Evolutionary conservation across 2,113 vertebrate genomes (phyloP).

Genomic region (Poeciliopsis retropinna): DNA sequence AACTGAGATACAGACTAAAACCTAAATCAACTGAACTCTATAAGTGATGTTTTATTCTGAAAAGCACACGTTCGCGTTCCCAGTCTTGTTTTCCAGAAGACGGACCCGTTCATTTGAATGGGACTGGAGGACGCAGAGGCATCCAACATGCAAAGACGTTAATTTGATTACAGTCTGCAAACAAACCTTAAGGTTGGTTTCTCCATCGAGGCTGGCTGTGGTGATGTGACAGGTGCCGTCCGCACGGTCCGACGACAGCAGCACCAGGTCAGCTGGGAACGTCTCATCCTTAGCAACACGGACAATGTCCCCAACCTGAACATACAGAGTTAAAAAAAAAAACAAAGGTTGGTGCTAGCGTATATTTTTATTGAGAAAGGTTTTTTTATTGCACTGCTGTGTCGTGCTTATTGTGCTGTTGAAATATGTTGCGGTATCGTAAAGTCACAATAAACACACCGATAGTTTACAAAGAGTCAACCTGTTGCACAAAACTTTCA

Average conservation of each 20-base stretch:
- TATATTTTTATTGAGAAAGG: background rate
- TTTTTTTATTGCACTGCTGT: too few species aligned
- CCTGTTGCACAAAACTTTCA: background rate
- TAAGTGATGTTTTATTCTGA: too few species aligned
- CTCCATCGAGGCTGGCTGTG: slow-evolving; percentile 95
- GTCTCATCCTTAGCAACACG: slow-evolving; percentile 99
- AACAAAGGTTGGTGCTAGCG: background rate
- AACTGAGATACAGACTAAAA: too few species aligned
- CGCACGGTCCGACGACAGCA: slow-evolving; percentile 91
- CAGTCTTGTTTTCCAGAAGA: background rate
- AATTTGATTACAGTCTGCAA: background rate
- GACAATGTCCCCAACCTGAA: slow-evolving; percentile 96
- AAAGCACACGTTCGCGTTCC: background rate
- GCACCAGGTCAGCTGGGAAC: slow-evolving; percentile 93
- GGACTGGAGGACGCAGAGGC: rapidly evolving
- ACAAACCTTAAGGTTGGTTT: slow-evolving; percentile 95
- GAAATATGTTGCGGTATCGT: too few species aligned
- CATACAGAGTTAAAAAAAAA: slow-evolving; percentile 13
- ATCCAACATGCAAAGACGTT: background rate
- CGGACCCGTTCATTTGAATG: background rate
- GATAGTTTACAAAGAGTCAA: background rate
- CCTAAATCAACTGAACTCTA: too few species aligned
- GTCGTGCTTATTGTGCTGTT: too few species aligned
- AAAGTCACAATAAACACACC: background rate
- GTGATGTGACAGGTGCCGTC: slow-evolving; percentile 96